Evolutionary conservation across 2,888 invertebrate species (phyloP), one percentile per base, ranked within the genome.

Genomic region (Clunio marinus): DNA sequence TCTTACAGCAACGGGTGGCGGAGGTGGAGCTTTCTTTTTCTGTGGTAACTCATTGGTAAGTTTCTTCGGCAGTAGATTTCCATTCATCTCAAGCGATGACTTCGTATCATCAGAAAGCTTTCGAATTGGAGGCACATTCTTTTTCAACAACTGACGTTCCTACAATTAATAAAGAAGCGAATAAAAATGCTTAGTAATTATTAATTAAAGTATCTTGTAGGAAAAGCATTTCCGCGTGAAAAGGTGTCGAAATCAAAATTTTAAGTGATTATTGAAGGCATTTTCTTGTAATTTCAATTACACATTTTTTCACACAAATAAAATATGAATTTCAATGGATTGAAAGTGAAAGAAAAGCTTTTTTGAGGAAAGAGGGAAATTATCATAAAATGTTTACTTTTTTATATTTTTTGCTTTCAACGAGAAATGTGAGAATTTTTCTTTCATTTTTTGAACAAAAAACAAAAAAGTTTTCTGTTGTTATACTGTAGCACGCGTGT

Each of bases 1-100:
- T 41, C 81, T 81, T 77, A 86, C 86, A 70, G 85, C 85, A 66
- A 85, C 85, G 51, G 86, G 86, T 22, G 85, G 85, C 20, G 86
- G 85, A 35, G 84, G 82, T 69, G 77, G 51, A 55, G 65, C 63
- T 15, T 63, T 63, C 22, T 41, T 41, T 15, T 5, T 10, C 15
- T 4, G 5, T 32, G 41, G 41, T n/a, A 41, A n/a, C n/a, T 41
- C 41, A n/a, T n/a, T 41, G 2, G n/a, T n/a, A 10, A 2, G 10
- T 15, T 10, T 41, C n/a, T 41, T 41, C 41, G 15, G n/a, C n/a
- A n/a, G n/a, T n/a, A n/a, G n/a, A n/a, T n/a, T n/a, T n/a, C n/a
- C n/a, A n/a, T n/a, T n/a, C n/a, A n/a, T n/a, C n/a, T n/a, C n/a
- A n/a, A n/a, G n/a, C n/a, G n/a, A n/a, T n/a, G n/a, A n/a, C n/a